These are phyloP conservation scores for Malaclemys terrapin DNA, from an alignment of 2,113 vertebrate species.

Conservation along the genomic window DNA sequence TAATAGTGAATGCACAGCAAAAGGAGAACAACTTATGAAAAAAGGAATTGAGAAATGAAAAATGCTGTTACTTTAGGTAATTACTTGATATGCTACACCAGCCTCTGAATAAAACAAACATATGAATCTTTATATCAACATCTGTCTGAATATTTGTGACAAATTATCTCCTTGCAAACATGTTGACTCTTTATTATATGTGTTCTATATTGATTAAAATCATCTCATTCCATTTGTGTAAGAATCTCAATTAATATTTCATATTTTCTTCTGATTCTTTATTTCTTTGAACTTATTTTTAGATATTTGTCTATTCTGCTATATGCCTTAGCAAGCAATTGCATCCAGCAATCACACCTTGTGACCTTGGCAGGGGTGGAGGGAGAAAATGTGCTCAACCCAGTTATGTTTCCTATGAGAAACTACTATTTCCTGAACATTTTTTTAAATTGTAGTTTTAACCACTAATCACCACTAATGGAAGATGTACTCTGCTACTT, in stretches of 20 bases:
- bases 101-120: slow-evolving; percentile 56
- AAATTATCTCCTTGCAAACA: slow-evolving; percentile 66
- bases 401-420: slow-evolving; percentile 67
- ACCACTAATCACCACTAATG: slow-evolving; percentile 68
- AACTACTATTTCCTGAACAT: slow-evolving; percentile 52
- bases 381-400: slow-evolving; percentile 25
- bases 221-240: slow-evolving; percentile 67
- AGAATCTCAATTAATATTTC: slow-evolving; percentile 73
- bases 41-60: slow-evolving; percentile 10
- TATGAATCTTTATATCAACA: slow-evolving; percentile 44
- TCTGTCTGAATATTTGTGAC: slow-evolving; percentile 59
- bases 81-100: not conserved
- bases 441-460: slow-evolving; percentile 63
- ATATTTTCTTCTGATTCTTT: slow-evolving; percentile 64
- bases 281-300: slow-evolving; percentile 75
- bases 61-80: slow-evolving; percentile 33
- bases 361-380: slow-evolving; percentile 30
- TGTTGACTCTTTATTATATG: slow-evolving; percentile 55
- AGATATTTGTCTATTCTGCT: slow-evolving; percentile 69
- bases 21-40: not conserved
- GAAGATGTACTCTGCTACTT: slow-evolving; percentile 69
- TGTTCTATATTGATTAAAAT: slow-evolving; percentile 47
- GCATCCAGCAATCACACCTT: slow-evolving; percentile 59
- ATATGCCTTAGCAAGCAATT: slow-evolving; percentile 68
- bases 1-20: not conserved